These are phyloP conservation scores for Zaprionus vittiger DNA, from an alignment of 1,140 invertebrate genomes.

Conservation along the genomic window DNA sequence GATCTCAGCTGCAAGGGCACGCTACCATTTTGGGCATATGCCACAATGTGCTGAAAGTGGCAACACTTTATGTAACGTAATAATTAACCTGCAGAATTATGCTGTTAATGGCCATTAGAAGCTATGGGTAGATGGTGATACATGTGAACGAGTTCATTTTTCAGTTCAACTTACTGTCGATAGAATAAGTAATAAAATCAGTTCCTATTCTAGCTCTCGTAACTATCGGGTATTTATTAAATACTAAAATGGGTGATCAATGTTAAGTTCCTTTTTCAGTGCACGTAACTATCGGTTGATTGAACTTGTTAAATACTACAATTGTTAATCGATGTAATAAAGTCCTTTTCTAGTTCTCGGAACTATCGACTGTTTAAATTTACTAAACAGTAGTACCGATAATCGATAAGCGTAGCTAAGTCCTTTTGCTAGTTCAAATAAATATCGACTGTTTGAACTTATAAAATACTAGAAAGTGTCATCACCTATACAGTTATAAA, in stretches of 20 bases:
- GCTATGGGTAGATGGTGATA: not conserved
- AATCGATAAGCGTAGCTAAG: too few relatives aligned
- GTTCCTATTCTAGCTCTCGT: not conserved
- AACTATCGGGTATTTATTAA: not conserved
- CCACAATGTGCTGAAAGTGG: not conserved
- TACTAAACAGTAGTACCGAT: too few relatives aligned
- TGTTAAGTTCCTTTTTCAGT: too few relatives aligned
- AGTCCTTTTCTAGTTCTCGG: not conserved
- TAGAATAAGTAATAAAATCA: too few relatives aligned
- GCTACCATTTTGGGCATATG: constrained; percentile 56
- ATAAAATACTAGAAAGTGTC: not conserved
- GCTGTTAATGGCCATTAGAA: not conserved
- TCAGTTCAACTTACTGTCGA: not conserved
- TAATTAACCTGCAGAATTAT: not conserved
- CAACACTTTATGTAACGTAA: not conserved
- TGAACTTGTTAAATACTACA: too few relatives aligned
- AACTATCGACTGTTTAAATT: not conserved
- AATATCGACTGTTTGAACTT: not conserved
- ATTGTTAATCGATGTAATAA: too few relatives aligned
- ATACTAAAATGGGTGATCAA: too few relatives aligned
- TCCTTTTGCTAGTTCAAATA: not conserved
- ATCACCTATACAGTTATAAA: not conserved
- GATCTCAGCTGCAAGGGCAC: constrained; percentile 60
- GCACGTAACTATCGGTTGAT: not conserved
- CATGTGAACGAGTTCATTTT: not conserved